Evolutionary conservation across 2,888 invertebrate genomes (phyloP).

Genomic region (Nymphalis polychloros): DNA sequence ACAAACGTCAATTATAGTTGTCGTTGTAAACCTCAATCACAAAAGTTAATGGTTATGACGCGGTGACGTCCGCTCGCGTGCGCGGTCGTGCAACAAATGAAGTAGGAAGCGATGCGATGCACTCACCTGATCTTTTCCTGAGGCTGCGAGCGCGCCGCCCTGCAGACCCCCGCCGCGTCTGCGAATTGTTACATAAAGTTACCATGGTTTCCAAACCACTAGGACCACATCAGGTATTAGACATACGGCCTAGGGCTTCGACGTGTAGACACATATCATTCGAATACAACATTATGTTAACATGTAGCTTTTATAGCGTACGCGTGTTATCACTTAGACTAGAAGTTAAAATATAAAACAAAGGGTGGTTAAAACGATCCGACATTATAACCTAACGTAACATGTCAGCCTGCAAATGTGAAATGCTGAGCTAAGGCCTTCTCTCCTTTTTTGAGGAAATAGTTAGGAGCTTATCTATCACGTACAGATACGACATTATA

Average conservation of each 20-base stretch:
- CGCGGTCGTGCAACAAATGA: slow-evolving; percentile 61
- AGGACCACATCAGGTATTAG: neutral
- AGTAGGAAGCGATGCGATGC: slow-evolving; percentile 46
- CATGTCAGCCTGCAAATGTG: too few species aligned
- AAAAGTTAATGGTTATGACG: neutral
- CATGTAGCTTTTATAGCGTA: neutral
- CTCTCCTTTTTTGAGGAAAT: too few species aligned
- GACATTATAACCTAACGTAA: too few species aligned
- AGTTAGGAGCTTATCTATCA: too few species aligned
- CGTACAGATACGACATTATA: too few species aligned
- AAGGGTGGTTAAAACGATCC: too few species aligned
- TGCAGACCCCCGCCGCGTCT: slow-evolving; percentile 70
- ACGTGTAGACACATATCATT: neutral
- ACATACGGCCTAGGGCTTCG: neutral
- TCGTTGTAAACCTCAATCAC: neutral
- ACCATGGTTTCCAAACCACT: slow-evolving; percentile 28
- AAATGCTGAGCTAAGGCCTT: too few species aligned
- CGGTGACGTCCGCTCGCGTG: slow-evolving; percentile 53
- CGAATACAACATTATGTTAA: neutral
- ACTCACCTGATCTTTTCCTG: slow-evolving; percentile 73
- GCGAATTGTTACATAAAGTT: slow-evolving; percentile 71
- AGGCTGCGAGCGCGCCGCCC: slow-evolving; percentile 67
- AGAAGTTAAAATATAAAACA: too few species aligned
- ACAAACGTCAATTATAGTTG: slow-evolving; percentile 12
- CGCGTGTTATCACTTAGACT: too few species aligned